Evolutionary conservation across 2,113 vertebrate species (phyloP), one percentile per base, ranked within the genome.

Genomic region (Cepphus grylle): DNA sequence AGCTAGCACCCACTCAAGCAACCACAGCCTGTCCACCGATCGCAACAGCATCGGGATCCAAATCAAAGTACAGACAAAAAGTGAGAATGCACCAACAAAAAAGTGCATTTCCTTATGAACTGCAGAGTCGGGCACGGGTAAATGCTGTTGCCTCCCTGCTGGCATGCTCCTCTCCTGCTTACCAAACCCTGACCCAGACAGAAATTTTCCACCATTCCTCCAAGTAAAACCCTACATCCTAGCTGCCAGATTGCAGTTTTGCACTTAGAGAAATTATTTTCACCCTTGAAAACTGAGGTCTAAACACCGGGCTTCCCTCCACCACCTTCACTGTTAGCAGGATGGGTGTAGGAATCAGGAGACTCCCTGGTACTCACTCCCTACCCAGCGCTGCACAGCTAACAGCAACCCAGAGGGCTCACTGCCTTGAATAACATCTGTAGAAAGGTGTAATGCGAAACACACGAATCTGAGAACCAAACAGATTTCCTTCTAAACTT

Each of bases 121-220:
- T 2, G 25, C 47, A 4, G 49, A 20, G 30, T 4, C 6, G 2
- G 3, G 9, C 14, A 22, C 0, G 1, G 23, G 15, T 15, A 11
- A 16, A 4, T 1, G 1, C 45, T 23, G 21, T 1, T 8, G 2
- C 19, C 32, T n/a, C 86, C 79, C 61, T 65, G 49, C 42, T 0
- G 0, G 13, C 1, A 0, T 5, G 19, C 42, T 61, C 38, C 53
- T 72, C 65, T 86, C 62, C 36, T 0, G 1, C 34, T 66, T 76
- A 38, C 65, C 49, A 12, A 63, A 50, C 62, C 32, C 12, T 22
- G 38, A 73, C 15, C 25, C 59, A 66, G 47, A 3, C 0, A 1
- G 18, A 87, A 74, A 21, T 50, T 36, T 38, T 11, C 29, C 21
- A 43, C 74, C 61, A 6, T 42, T 72, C 26, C 34, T 47, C 62